Evolutionary conservation across 2,797 vertebrate species (phyloP).

Genomic region (Etheostoma nigrum): DNA sequence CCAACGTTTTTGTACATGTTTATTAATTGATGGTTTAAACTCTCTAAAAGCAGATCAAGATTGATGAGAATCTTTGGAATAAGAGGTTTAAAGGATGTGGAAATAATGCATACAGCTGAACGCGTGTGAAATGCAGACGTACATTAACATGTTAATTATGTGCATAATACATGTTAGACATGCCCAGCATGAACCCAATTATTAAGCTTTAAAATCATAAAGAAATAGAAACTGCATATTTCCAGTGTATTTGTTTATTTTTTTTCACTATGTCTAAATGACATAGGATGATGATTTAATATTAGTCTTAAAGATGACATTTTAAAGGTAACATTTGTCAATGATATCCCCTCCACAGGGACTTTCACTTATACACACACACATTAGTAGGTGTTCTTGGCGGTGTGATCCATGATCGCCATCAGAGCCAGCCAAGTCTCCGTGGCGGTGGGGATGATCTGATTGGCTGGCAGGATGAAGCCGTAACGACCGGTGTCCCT

Average conservation of each 20-base stretch:
- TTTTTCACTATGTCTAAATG: neutral
- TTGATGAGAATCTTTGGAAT: neutral
- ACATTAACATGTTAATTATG: neutral
- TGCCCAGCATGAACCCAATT: no score
- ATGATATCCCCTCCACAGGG: neutral
- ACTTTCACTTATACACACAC: conserved; percentile 13
- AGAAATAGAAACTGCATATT: neutral
- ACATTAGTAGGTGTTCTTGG: conserved; percentile 82
- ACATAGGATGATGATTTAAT: neutral
- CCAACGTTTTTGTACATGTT: neutral
- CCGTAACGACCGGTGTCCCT: conserved; percentile 91
- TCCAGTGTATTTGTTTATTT: conserved; percentile 32
- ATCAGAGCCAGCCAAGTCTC: conserved; percentile 93
- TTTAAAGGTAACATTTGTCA: neutral
- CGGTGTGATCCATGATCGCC: conserved; percentile 88
- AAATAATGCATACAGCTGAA: neutral
- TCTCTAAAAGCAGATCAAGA: neutral
- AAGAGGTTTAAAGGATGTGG: neutral
- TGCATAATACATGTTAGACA: no score
- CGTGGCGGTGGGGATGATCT: conserved; percentile 91
- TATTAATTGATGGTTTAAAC: neutral
- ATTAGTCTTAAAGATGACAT: neutral
- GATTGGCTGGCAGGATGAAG: conserved; percentile 91
- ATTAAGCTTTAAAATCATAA: neutral
- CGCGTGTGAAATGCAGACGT: neutral